Evolutionary conservation across 2,888 invertebrate species (phyloP).

Genomic region (Cyclophora albipunctata): DNA sequence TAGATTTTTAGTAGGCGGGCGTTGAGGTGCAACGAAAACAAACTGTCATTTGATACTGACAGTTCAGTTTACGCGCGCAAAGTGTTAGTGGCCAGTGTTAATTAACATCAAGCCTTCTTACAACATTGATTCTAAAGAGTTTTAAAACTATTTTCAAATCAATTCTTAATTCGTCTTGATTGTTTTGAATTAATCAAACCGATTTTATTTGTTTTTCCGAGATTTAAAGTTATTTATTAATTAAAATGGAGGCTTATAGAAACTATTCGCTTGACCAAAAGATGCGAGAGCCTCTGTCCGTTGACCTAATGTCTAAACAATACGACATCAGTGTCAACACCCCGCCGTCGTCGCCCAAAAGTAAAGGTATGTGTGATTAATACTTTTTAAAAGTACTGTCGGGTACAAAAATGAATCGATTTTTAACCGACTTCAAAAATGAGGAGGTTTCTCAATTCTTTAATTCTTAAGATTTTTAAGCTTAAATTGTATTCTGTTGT

Average conservation of each 20-base stretch:
- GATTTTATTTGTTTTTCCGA: conserved; percentile 15
- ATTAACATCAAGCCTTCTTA: background rate
- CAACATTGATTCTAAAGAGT: too few species aligned
- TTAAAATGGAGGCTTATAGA: conserved; percentile 37
- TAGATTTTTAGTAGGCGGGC: conserved; percentile 63
- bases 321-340: conserved; percentile 35
- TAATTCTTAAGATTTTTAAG: too few species aligned
- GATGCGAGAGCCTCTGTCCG: conserved; percentile 36
- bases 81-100: conserved; percentile 18
- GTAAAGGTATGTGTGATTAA: conserved; percentile 45
- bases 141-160: too few species aligned
- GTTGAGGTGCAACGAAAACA: conserved; percentile 38
- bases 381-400: background rate
- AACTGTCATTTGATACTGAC: conserved; percentile 45
- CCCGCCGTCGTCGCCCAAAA: conserved; percentile 56
- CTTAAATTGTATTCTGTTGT: too few species aligned
- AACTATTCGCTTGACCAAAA: conserved; percentile 37
- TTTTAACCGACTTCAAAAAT: too few species aligned
- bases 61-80: conserved; percentile 48
- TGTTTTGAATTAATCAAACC: background rate
- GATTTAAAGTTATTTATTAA: conserved; percentile 2
- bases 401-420: background rate
- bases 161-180: too few species aligned
- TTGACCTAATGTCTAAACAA: conserved; percentile 42
- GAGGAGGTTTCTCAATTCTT: too few species aligned